These are phyloP conservation scores for Merodon equestris DNA, from an alignment of 2,888 invertebrate genomes.

Conservation along the genomic window DNA sequence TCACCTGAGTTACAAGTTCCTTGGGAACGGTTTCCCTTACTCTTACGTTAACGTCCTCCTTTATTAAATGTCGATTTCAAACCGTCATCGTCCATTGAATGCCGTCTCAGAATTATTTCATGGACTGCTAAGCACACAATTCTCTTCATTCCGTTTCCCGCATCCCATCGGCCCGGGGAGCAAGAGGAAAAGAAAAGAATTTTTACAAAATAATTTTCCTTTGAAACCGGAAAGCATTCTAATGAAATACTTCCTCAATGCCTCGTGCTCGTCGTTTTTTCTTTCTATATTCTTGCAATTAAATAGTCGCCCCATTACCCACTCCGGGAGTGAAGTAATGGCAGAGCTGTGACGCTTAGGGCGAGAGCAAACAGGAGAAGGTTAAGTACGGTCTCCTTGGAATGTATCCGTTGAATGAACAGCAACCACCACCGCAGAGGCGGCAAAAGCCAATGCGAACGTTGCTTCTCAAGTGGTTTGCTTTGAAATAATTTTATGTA, in stretches of 20 bases:
- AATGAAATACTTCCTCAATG: slow-evolving; percentile 61
- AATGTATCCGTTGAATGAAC: slow-evolving; percentile 30
- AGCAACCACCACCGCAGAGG: slow-evolving; percentile 15
- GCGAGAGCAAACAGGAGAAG: slow-evolving; percentile 9
- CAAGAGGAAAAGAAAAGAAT: too few relatives aligned
- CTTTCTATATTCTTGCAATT: slow-evolving; percentile 32
- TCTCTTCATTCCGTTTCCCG: slow-evolving; percentile 3
- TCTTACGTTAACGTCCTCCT: background rate
- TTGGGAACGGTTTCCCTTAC: background rate
- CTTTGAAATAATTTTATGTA: slow-evolving; percentile 58
- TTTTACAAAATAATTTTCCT: slow-evolving; percentile 49
- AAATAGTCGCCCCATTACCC: slow-evolving; percentile 22
- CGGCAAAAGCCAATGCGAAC: too few relatives aligned
- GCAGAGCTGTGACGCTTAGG: background rate
- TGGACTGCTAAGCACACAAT: slow-evolving; percentile 28
- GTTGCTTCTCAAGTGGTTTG: slow-evolving; percentile 22
- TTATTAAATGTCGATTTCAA: slow-evolving; percentile 42
- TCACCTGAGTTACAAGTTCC: background rate
- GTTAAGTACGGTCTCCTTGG: slow-evolving; percentile 7
- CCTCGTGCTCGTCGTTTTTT: slow-evolving; percentile 20
- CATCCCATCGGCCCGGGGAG: slow-evolving; percentile 17
- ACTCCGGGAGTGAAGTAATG: background rate
- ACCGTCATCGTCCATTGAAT: slow-evolving; percentile 40
- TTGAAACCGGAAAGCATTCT: slow-evolving; percentile 46
- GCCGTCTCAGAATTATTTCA: slow-evolving; percentile 27